These are phyloP conservation scores for Spilogale gracilis DNA, from an alignment of 2,113 vertebrate genomes.

Conservation along the genomic window DNA sequence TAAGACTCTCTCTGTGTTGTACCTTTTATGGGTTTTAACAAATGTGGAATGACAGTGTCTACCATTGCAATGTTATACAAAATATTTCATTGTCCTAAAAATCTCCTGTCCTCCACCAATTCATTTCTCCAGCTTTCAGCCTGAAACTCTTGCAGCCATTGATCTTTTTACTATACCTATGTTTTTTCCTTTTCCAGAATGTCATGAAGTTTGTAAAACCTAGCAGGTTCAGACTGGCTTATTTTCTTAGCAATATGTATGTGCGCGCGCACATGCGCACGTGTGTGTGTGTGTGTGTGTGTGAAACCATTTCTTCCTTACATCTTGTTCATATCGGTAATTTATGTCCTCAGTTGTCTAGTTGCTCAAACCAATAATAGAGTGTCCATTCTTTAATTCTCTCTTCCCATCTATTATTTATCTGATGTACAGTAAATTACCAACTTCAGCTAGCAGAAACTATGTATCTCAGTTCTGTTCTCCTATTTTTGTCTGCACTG, in stretches of 20 bases:
- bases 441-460: no score
- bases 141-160: not conserved
- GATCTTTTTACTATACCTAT: not conserved
- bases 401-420: not conserved
- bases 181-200: not conserved
- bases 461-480: not conserved
- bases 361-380: not conserved
- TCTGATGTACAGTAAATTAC: not conserved
- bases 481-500: not conserved
- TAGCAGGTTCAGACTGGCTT: not conserved
- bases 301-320: not conserved
- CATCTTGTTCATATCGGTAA: not conserved
- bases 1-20: not conserved
- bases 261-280: no score
- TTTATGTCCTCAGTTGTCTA: not conserved
- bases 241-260: not conserved
- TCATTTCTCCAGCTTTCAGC: not conserved
- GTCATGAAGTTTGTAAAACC: not conserved
- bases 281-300: not conserved
- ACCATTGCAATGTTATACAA: not conserved
- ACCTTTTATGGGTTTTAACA: not conserved
- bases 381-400: not conserved
- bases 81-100: not conserved
- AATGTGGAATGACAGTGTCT: not conserved
- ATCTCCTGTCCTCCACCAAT: not conserved